These are phyloP conservation scores for Chymomyza amoena DNA, from an alignment of 2,888 invertebrate species.

Conservation along the genomic window DNA sequence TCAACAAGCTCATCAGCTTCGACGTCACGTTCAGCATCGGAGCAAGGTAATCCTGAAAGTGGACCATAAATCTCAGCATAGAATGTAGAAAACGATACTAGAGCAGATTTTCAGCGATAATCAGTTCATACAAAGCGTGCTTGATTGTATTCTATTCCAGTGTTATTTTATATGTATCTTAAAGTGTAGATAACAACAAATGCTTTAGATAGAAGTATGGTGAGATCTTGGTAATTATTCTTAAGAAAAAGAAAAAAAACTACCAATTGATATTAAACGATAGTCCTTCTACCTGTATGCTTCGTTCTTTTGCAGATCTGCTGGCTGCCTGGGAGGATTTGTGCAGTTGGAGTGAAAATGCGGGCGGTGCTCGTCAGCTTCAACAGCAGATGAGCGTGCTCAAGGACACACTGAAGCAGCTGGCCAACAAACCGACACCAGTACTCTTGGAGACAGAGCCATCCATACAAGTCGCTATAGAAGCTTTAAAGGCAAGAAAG, in stretches of 20 bases:
- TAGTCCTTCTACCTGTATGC: too few species aligned
- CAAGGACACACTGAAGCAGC: slow-evolving; percentile 75
- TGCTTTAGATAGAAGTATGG: too few species aligned
- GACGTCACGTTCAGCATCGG: slow-evolving; percentile 46
- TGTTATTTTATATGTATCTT: too few species aligned
- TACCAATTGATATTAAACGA: too few species aligned
- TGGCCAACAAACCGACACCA: slow-evolving; percentile 75
- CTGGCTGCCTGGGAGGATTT: slow-evolving; percentile 79
- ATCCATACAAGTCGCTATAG: slow-evolving; percentile 78
- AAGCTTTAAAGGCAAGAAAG: slow-evolving; percentile 76
- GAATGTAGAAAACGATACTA: too few species aligned
- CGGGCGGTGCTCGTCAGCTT: slow-evolving; percentile 77
- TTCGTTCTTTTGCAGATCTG: slow-evolving; percentile 68
- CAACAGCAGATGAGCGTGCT: slow-evolving; percentile 79
- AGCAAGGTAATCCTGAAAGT: slow-evolving; percentile 63
- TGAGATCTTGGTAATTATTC: too few species aligned
- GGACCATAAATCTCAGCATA: neutral
- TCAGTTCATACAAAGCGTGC: too few species aligned
- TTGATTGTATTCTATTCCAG: too few species aligned
- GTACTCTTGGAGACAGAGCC: slow-evolving; percentile 78
- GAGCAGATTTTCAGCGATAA: too few species aligned
- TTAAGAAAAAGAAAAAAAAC: too few species aligned
- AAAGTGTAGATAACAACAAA: too few species aligned
- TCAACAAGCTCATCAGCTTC: slow-evolving; percentile 66
- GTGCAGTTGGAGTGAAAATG: slow-evolving; percentile 79